phyloP scores from a whole-genome alignment of 1,140 invertebrate species.

The Drosophila persimilis region DNA sequence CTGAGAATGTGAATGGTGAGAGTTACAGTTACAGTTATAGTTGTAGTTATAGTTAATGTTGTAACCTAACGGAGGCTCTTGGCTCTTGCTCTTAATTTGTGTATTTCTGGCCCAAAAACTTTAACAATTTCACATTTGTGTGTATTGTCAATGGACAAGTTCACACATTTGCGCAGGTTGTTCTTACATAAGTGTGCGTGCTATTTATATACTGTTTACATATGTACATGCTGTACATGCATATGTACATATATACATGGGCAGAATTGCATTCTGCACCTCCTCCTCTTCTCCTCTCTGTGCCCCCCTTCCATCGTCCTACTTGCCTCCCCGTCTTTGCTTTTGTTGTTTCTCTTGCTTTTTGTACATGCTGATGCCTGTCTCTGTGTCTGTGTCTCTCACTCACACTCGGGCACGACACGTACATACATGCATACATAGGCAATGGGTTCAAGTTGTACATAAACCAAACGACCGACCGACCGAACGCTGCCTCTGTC shows the following conservation, averaged over 20 bases:
- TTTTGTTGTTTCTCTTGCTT: constrained; percentile 41
- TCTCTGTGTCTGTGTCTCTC: constrained; percentile 24
- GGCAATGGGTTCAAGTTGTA: constrained; percentile 75
- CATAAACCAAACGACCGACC: constrained; percentile 52
- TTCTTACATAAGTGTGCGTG: constrained; percentile 5
- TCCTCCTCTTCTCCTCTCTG: constrained; percentile 1
- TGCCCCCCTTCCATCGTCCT: not conserved
- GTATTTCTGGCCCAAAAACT: constrained; percentile 22
- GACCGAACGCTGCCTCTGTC: constrained; percentile 23
- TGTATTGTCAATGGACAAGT: constrained; percentile 36
- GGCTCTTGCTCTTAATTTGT: not conserved
- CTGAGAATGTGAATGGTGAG: too few species aligned
- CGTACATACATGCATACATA: constrained; percentile 40
- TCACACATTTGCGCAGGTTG: constrained; percentile 31
- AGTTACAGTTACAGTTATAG: not conserved
- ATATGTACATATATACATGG: constrained; percentile 8
- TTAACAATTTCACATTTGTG: constrained; percentile 27
- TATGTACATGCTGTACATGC: constrained; percentile 1
- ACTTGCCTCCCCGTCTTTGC: constrained; percentile 31
- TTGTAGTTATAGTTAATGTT: not conserved
- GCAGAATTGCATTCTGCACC: constrained; percentile 53
- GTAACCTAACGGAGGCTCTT: not conserved
- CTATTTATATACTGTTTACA: not conserved
- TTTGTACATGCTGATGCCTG: constrained; percentile 33
- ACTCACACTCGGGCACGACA: constrained; percentile 48